phyloP scores from a whole-genome alignment of 2,888 invertebrate species.

The Caenorhabditis drosophilae region DNA sequence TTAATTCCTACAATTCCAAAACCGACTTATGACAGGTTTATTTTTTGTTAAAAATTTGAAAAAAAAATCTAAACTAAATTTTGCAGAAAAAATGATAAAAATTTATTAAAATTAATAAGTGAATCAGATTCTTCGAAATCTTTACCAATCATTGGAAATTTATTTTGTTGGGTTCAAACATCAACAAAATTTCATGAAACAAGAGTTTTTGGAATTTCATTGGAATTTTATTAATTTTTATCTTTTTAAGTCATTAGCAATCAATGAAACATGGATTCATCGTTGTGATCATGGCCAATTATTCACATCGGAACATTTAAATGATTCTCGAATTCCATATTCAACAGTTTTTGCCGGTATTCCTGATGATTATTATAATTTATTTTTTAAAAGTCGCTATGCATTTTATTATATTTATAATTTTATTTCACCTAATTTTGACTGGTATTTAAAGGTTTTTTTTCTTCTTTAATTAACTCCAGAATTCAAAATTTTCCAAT shows the following conservation, averaged over 20 bases:
- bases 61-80: too few species aligned
- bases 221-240: too few species aligned
- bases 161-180: conserved; percentile 48
- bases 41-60: too few species aligned
- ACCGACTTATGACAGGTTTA: conserved; percentile 25
- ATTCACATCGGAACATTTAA: conserved; percentile 48
- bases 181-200: conserved; percentile 39
- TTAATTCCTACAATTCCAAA: conserved; percentile 3
- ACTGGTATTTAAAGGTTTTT: conserved; percentile 59
- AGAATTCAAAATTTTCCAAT: too few species aligned
- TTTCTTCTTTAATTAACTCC: too few species aligned
- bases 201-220: conserved; percentile 13
- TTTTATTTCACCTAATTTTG: conserved; percentile 49
- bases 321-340: conserved; percentile 48
- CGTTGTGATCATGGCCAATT: conserved; percentile 57
- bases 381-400: conserved; percentile 56
- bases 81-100: conserved; percentile 15
- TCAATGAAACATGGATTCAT: conserved; percentile 58
- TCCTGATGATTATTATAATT: conserved; percentile 45
- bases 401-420: conserved; percentile 52
- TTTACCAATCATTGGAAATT: conserved; percentile 37
- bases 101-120: conserved; percentile 12
- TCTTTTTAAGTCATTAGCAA: too few species aligned
- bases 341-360: conserved; percentile 55
- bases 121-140: conserved; percentile 33